Percentiles rank a stretch among this genome's conserved stretches.
Conservation (phyloP, 1,140 invertebrate genomes). For the Drosophila sucinea region DNA sequence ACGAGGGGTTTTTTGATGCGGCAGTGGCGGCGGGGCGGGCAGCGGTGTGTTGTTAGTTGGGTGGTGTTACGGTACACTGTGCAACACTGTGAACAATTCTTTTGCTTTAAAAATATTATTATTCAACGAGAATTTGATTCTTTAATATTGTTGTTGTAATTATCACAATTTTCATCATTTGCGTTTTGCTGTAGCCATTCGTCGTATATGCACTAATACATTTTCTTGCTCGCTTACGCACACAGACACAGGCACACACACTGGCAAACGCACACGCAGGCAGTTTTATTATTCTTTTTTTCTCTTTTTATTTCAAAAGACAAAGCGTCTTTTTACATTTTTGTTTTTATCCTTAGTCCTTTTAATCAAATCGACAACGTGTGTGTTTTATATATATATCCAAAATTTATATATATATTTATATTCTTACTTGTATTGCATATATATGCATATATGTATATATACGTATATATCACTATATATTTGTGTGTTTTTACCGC, state of each 20-base stretch:
- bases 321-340: constrained; percentile 40
- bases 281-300: constrained; percentile 58
- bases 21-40: neutral
- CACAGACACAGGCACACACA: constrained; percentile 18
- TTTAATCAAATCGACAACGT: constrained; percentile 23
- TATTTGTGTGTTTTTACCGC: constrained; percentile 66
- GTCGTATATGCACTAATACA: constrained; percentile 53
- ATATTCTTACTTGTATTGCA: constrained; percentile 16
- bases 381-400: constrained; percentile 3
- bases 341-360: constrained; percentile 63
- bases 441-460: constrained; percentile 29
- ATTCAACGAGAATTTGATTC: constrained; percentile 55
- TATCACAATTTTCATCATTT: constrained; percentile 68
- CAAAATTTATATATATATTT: constrained; percentile 21
- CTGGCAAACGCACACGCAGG: constrained; percentile 41
- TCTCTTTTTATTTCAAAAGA: constrained; percentile 60
- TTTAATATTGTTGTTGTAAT: constrained; percentile 53
- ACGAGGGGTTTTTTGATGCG: constrained; percentile 9
- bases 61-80: constrained; percentile 24
- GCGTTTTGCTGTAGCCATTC: constrained; percentile 53
- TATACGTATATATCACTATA: constrained; percentile 30
- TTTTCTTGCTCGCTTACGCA: constrained; percentile 41
- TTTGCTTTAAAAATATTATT: constrained; percentile 56
- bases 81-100: constrained; percentile 43
- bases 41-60: constrained; percentile 20